A percentile compares a stretch with the other conserved stretches of the same genome.
Evolutionary conservation across 2,113 vertebrate genomes (phyloP).

Genomic region (Chiloscyllium plagiosum): DNA sequence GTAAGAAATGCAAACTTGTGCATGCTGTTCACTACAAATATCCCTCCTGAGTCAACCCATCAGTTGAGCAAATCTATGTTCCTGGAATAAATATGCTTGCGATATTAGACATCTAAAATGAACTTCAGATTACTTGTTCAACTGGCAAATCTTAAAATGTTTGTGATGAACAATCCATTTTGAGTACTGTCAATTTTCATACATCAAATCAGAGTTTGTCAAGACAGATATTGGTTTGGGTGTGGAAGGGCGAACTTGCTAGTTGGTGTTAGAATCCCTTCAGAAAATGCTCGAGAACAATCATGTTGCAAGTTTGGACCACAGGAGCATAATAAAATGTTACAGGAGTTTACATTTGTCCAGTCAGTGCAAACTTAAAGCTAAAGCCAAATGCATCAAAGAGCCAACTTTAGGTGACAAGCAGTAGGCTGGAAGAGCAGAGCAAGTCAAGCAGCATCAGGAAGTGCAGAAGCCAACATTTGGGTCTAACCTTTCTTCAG

Average conservation of each 20-base stretch:
- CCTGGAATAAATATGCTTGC: neutral
- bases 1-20: neutral
- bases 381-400: neutral
- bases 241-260: neutral
- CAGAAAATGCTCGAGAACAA: neutral
- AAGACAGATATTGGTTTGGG: neutral
- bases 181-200: neutral
- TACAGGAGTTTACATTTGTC: too few relatives aligned
- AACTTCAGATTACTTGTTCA: neutral
- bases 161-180: neutral
- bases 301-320: neutral
- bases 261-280: neutral
- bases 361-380: neutral
- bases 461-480: too few relatives aligned
- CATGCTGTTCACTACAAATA: neutral
- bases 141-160: neutral
- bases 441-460: too few relatives aligned
- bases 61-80: neutral
- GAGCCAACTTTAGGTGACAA: neutral
- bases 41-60: neutral
- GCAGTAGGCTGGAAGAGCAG: neutral
- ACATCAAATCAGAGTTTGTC: neutral
- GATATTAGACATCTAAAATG: neutral
- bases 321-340: neutral
- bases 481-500: too few relatives aligned